Percentiles rank a stretch among this genome's conserved stretches.
phyloP scores from a whole-genome alignment of 1,140 invertebrate genomes.

The Pantala flavescens region DNA sequence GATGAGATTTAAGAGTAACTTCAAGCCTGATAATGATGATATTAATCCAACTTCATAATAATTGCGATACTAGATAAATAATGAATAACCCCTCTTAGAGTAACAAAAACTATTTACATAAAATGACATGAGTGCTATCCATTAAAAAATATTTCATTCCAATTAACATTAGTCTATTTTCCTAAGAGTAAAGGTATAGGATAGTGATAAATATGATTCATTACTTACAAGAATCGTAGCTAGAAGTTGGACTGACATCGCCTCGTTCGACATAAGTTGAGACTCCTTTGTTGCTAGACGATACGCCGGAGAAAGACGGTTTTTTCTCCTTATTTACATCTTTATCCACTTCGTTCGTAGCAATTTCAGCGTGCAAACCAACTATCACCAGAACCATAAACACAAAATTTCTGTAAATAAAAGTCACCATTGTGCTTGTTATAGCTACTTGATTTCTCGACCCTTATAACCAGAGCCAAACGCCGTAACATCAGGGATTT shows the following conservation, averaged over 20 bases:
- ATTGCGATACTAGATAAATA: too few species aligned
- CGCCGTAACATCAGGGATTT: slow-evolving; percentile 1
- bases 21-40: too few species aligned
- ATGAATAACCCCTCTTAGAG: too few species aligned
- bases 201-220: not conserved
- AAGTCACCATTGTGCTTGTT: not conserved
- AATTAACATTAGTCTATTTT: too few species aligned
- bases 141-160: too few species aligned
- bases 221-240: not conserved
- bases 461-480: not conserved
- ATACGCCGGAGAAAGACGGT: not conserved
- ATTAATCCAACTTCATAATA: too few species aligned
- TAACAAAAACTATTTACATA: too few species aligned
- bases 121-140: too few species aligned
- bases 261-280: not conserved
- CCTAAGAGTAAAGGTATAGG: too few species aligned
- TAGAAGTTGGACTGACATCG: not conserved
- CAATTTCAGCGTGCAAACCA: not conserved
- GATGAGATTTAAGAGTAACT: too few species aligned
- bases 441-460: not conserved
- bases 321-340: not conserved
- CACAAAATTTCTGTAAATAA: not conserved
- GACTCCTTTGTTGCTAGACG: not conserved
- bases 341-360: not conserved
- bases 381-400: not conserved